These are phyloP conservation scores for Linhomoeus sp. DNA, from an alignment of 2,888 invertebrate genomes.

Conservation along the genomic window DNA sequence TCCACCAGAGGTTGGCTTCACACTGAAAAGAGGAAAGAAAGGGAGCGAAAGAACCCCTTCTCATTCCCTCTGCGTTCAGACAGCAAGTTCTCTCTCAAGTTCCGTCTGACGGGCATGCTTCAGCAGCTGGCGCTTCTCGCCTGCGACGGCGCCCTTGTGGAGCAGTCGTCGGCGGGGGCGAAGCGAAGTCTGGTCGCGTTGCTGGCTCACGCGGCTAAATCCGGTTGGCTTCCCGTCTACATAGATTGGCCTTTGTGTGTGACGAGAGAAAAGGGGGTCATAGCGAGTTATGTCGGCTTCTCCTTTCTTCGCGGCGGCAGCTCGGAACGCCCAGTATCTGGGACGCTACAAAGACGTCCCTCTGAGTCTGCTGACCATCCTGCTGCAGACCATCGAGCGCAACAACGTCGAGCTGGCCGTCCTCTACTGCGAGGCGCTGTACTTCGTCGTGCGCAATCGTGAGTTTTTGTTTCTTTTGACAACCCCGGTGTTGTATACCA, in stretches of 20 bases:
- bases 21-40: too few species aligned
- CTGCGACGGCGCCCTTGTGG: not conserved
- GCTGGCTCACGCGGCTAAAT: not conserved
- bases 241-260: too few species aligned
- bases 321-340: not conserved
- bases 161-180: not conserved
- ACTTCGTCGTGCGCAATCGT: not conserved
- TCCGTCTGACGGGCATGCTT: conserved; percentile 39
- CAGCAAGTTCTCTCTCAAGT: conserved; percentile 45
- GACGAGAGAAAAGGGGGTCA: too few species aligned
- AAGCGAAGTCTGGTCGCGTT: not conserved
- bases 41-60: too few species aligned
- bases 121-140: conserved; percentile 32
- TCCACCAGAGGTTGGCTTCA: not conserved
- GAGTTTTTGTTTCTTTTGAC: too few species aligned
- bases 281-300: not conserved
- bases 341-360: not conserved
- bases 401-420: too few species aligned
- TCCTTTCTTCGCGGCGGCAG: not conserved
- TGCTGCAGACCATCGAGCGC: not conserved
- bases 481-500: too few species aligned
- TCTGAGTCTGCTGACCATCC: not conserved
- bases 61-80: too few species aligned
- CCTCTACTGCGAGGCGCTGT: too few species aligned
- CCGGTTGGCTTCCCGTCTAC: not conserved